Percentiles rank a stretch among this genome's conserved stretches.
These are phyloP conservation scores for Limnephilus auricula DNA, from an alignment of 2,888 invertebrate species.

Conservation along the genomic window DNA sequence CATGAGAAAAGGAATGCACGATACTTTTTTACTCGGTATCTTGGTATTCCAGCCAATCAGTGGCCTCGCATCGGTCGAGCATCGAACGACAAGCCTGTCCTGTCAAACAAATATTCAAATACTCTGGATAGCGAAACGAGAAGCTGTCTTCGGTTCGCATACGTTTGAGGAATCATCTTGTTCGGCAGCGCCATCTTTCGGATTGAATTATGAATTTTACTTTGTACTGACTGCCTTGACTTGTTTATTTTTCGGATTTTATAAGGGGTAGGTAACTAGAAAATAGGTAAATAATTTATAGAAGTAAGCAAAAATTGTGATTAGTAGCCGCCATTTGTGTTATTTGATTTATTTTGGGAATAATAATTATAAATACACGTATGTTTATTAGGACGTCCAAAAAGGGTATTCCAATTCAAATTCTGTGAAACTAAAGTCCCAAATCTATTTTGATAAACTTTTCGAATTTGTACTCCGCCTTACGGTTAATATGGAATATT, in stretches of 20 bases:
- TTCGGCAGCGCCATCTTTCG: not conserved
- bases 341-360: not conserved
- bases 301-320: not conserved
- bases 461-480: too few relatives aligned
- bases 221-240: not conserved
- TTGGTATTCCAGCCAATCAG: conserved; percentile 15
- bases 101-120: conserved; percentile 53
- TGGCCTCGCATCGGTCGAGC: conserved; percentile 18
- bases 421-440: too few relatives aligned
- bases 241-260: not conserved
- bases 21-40: conserved; percentile 21
- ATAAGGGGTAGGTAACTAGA: not conserved
- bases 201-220: not conserved
- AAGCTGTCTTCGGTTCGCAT: not conserved
- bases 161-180: not conserved
- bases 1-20: not conserved
- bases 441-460: too few relatives aligned
- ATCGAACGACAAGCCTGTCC: conserved; percentile 57
- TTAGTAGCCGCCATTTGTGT: not conserved
- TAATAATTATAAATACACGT: too few relatives aligned
- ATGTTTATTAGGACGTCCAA: too few relatives aligned
- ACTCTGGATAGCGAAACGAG: not conserved
- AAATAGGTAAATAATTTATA: not conserved
- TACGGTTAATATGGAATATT: too few relatives aligned
- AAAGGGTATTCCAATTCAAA: too few relatives aligned